Base-by-base conservation (phyloP, 2,797 vertebrate genomes). In the Neoniphon sammara region DNA sequence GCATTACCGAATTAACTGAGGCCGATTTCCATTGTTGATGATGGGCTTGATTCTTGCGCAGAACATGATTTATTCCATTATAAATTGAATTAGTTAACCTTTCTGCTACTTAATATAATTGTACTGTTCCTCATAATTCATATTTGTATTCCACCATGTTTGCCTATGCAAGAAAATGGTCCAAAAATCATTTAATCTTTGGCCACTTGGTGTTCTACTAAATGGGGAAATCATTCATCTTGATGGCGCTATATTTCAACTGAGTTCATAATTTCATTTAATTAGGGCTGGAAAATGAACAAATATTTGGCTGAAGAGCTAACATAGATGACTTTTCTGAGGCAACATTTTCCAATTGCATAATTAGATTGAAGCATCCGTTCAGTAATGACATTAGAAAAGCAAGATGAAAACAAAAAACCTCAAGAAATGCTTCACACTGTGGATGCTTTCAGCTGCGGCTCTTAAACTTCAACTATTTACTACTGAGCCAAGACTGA, bases 61-160 rank as follows among this genome's bases (percentile, higher is more conserved):
- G 30, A 67, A 60, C 68, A 23, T 88, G 70, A 91, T 91, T 89
- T 83, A 92, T 91, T 76, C 81, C 67, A 81, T 82, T 88, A 85
- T 86, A 66, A 67, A 89, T 80, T 80, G 23, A 88, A 92, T 91
- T 80, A 85, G 78, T 91, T 91, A 86, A 92, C 91, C 87, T 92
- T 91, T 89, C 75, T 86, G 75, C 83, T 87, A 88, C 87, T 88
- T 91, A 88, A 90, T 84, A 88, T 88, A 89, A 92, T 93, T 91
- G 85, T 85, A 11, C 72, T 67, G 76, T 80, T 91, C 70, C 80
- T 65, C 82, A 89, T 90, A 83, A 88, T 75, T 90, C 83, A 91
- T 86, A 84, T 90, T 91, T 88, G 90, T 85, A 77, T 81, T 85
- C 75, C 20, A 3, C 47, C 46, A 1, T 59, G 69, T 91, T 88